A percentile compares a stretch with the other conserved stretches of the same genome.
Conservation (phyloP, 2,113 vertebrate genomes). For the Mungos mungo region DNA sequence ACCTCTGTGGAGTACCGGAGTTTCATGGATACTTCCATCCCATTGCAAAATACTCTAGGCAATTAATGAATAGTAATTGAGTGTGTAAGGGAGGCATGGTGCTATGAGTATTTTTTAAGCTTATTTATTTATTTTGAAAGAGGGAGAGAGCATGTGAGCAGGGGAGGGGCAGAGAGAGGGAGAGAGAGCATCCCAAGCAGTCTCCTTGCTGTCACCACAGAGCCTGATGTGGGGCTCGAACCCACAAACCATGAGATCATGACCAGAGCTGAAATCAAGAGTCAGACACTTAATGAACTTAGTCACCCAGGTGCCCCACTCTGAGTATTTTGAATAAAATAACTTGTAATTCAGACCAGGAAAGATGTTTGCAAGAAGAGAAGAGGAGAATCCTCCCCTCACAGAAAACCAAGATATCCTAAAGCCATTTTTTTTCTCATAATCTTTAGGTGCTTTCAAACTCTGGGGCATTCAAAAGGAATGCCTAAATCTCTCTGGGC, state of each 20-base stretch:
- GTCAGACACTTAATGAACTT: no score
- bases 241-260: no score
- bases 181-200: no score
- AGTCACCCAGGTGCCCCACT: background rate
- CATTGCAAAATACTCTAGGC: background rate
- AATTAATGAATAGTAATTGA: background rate
- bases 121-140: no score
- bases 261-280: no score
- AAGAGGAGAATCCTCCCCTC: background rate
- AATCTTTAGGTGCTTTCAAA: background rate
- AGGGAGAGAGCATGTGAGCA: no score
- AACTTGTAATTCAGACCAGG: background rate
- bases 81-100: background rate
- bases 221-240: no score
- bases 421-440: background rate
- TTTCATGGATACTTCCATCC: background rate
- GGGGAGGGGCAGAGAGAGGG: no score
- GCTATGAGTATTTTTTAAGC: background rate
- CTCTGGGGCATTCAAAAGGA: background rate
- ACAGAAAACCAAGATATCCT: background rate
- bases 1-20: background rate
- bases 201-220: no score
- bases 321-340: slow-evolving; percentile 25
- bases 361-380: background rate
- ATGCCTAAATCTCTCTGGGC: background rate